Evolutionary conservation across 2,797 vertebrate genomes (phyloP), one percentile per base, ranked within the genome.

Genomic region (Artibeus lituratus): DNA sequence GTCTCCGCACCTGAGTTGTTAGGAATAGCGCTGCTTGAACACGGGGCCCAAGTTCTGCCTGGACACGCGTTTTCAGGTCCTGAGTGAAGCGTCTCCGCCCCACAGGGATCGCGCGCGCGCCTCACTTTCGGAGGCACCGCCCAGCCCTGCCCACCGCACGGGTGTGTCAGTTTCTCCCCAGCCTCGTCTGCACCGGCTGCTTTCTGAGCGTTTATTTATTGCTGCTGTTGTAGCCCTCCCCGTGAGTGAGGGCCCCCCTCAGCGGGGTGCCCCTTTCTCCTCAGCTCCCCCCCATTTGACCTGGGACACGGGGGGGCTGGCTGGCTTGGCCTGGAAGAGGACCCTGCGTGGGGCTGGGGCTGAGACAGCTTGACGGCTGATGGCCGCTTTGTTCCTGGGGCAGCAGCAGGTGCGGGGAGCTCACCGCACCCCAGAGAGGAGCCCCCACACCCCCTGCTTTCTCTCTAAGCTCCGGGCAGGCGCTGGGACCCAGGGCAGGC

Each of bases 301-400:
- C n/a, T 21, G 6, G 39, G 69, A 12, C 5, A 3, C 26, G 16
- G 5, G 7, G 42, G 32, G 21, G 5, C 55, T n/a, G 42, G 42
- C 35, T 9, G 4, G 21, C 22, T 5, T 65, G 15, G 70, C 21
- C 19, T 12, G 2, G 47, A n/a, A 70, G n/a, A 9, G 44, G 35
- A 10, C 35, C 12, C 0, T 10, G 44, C 44, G 44, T 29, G 2
- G 5, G 35, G 7, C 5, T 0, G n/a, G n/a, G 42, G 42, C 67
- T 12, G 42, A 29, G 22, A 26, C 24, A 11, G 55, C 24, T 26
- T 11, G 24, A 10, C 4, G 55, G 55, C 24, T 18, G 24, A 26
- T 2, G 32, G 24, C 11, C 10, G 16, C 51, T 37, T 7, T 8
- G 32, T 29, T 12, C 39, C 12, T 51, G 53, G 51, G 55, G 39